Percentiles rank a stretch among this genome's conserved stretches.
Conservation (phyloP, 2,888 invertebrate genomes). For the Catocala fraxini region DNA sequence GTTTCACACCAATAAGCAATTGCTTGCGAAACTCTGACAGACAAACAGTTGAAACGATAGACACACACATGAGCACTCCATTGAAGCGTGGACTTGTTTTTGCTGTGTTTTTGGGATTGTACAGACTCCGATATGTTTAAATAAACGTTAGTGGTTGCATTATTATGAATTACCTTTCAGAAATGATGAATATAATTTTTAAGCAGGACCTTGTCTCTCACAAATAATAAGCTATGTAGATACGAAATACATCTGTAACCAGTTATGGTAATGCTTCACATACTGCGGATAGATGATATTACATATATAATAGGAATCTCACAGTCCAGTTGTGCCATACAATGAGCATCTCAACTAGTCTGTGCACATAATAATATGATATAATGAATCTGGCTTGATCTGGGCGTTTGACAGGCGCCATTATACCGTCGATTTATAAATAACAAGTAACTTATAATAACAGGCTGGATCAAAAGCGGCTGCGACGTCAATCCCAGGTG, state of each 20-base stretch:
- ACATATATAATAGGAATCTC: conserved; percentile 11
- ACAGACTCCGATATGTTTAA: no score
- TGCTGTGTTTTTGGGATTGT: not conserved
- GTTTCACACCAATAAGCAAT: conserved; percentile 22
- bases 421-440: conserved; percentile 44
- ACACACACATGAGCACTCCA: not conserved
- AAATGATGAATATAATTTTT: no score
- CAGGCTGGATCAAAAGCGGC: conserved; percentile 53
- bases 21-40: conserved; percentile 12
- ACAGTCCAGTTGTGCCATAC: conserved; percentile 8
- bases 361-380: conserved; percentile 14
- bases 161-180: no score
- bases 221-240: not conserved
- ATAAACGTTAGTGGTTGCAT: no score
- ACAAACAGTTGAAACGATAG: conserved; percentile 6
- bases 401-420: conserved; percentile 32
- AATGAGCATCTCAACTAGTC: conserved; percentile 7
- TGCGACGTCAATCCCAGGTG: conserved; percentile 64
- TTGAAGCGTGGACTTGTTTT: no score
- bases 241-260: conserved; percentile 9
- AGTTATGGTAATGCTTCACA: conserved; percentile 19
- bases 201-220: no score
- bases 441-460: conserved; percentile 59
- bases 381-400: conserved; percentile 33
- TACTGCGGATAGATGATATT: conserved; percentile 5